Conservation (phyloP, 1,140 invertebrate species). For the Drosophila teissieri region DNA sequence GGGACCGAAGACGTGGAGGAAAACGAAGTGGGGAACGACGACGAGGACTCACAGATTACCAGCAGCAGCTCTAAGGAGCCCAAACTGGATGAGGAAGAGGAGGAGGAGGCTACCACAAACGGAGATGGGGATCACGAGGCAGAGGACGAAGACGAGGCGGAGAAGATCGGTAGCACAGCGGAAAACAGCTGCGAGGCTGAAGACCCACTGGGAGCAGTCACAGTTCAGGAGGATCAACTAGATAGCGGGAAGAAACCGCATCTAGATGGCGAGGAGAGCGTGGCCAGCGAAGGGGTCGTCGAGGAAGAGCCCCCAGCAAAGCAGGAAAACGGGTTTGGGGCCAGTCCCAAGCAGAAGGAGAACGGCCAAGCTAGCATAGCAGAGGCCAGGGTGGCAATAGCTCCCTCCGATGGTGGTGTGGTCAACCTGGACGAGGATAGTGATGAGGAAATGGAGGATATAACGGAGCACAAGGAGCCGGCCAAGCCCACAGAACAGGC, state of each 20-base stretch:
- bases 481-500: constrained; percentile 27
- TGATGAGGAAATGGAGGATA: constrained; percentile 68
- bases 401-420: constrained; percentile 26
- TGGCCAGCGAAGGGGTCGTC: constrained; percentile 50
- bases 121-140: constrained; percentile 69
- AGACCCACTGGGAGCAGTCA: constrained; percentile 65
- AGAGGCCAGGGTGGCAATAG: constrained; percentile 36
- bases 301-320: constrained; percentile 12
- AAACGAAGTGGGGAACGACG: constrained; percentile 35
- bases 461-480: constrained; percentile 26
- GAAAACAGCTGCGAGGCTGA: constrained; percentile 75
- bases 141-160: constrained; percentile 63
- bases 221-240: constrained; percentile 41
- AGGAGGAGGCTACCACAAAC: constrained; percentile 71
- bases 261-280: constrained; percentile 51
- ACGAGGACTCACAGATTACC: constrained; percentile 75
- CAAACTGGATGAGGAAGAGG: constrained; percentile 32
- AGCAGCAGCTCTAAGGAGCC: constrained; percentile 60
- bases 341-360: constrained; percentile 53
- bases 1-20: constrained; percentile 22
- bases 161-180: constrained; percentile 75
- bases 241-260: constrained; percentile 33
- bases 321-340: constrained; percentile 58
- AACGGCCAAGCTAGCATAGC: constrained; percentile 64
- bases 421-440: constrained; percentile 79